These are phyloP conservation scores for Hipposideros armiger DNA, from an alignment of 2,113 vertebrate species.

Conservation along the genomic window DNA sequence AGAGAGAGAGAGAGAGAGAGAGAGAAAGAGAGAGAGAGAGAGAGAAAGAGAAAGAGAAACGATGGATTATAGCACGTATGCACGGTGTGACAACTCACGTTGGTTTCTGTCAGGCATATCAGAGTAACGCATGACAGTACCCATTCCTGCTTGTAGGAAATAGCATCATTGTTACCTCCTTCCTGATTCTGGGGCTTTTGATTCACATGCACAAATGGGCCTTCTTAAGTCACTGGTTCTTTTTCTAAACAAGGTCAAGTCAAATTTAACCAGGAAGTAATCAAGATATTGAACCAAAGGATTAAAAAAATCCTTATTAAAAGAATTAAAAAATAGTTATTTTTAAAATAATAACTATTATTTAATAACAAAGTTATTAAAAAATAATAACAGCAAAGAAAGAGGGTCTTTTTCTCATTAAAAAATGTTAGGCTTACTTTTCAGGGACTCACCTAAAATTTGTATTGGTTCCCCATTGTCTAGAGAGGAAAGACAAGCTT, in stretches of 20 bases:
- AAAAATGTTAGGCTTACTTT: slow-evolving; percentile 32
- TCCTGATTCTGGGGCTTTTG: slow-evolving; percentile 16
- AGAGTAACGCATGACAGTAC: neutral
- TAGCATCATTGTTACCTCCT: neutral
- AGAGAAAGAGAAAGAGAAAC: neutral
- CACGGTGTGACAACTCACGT: neutral
- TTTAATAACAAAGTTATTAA: too few relatives aligned
- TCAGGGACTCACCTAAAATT: neutral
- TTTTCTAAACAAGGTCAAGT: slow-evolving; percentile 38
- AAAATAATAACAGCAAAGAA: neutral
- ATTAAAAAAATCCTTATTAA: neutral
- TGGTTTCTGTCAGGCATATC: neutral
- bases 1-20: too few relatives aligned
- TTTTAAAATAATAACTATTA: too few relatives aligned
- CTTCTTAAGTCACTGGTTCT: slow-evolving; percentile 25
- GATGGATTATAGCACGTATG: neutral
- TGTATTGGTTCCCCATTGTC: neutral
- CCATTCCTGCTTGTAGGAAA: neutral
- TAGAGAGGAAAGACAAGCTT: neutral
- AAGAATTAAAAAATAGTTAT: too few relatives aligned
- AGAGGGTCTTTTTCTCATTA: slow-evolving; percentile 32
- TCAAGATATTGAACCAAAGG: slow-evolving; percentile 27
- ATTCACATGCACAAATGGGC: neutral
- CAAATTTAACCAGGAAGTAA: slow-evolving; percentile 55
- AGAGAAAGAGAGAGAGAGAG: neutral